Conservation (phyloP, 1,140 invertebrate species). For the Orius laevigatus region DNA sequence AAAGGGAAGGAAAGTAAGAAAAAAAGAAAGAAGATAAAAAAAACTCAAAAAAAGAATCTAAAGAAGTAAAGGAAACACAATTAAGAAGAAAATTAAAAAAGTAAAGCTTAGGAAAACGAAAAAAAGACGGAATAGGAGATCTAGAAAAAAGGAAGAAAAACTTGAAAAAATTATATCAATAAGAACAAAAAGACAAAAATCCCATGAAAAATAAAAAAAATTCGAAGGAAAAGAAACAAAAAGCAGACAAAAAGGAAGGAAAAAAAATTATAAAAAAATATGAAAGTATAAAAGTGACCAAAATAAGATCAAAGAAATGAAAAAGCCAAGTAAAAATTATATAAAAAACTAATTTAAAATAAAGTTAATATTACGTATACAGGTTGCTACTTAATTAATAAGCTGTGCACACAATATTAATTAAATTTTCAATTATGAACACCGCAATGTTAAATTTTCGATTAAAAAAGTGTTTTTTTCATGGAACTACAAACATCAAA, state of each 20-base stretch:
- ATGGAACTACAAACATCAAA: constrained; percentile 1
- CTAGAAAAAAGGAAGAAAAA: background rate
- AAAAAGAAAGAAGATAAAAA: background rate
- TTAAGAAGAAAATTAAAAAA: background rate
- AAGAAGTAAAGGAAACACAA: background rate
- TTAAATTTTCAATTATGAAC: background rate
- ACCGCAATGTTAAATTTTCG: background rate
- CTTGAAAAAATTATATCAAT: background rate
- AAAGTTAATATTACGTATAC: background rate
- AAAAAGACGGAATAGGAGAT: background rate
- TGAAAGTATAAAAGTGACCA: background rate
- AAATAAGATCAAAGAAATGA: background rate
- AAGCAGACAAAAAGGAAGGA: background rate
- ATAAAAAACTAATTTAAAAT: background rate
- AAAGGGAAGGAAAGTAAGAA: background rate
- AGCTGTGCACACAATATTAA: background rate
- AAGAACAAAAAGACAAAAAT: background rate
- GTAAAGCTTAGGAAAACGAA: background rate
- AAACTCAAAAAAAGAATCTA: background rate
- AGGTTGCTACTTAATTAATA: background rate
- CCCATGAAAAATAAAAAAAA: background rate
- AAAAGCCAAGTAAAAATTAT: background rate
- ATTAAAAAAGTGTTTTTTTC: background rate
- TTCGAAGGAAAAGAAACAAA: background rate
- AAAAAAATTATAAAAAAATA: background rate